These are phyloP conservation scores for Chrysochloris asiatica DNA, from an alignment of 2,113 vertebrate species.

Conservation along the genomic window DNA sequence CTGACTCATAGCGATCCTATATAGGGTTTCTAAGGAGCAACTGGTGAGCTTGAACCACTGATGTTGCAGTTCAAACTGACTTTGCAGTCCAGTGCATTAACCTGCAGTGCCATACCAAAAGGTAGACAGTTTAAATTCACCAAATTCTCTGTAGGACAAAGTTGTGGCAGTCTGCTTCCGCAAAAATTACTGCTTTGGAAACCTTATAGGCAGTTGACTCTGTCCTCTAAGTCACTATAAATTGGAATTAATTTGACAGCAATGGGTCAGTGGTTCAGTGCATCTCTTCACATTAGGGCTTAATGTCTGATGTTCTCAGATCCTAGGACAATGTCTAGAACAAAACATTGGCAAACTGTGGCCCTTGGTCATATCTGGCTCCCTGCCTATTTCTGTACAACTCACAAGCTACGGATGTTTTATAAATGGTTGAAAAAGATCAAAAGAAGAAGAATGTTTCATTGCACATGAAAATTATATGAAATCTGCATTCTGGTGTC, in stretches of 20 bases:
- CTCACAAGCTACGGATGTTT: neutral
- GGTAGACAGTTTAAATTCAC: neutral
- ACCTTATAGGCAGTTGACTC: too few species aligned
- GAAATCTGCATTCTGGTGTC: conserved; percentile 60
- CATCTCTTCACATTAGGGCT: neutral
- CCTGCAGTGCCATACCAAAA: too few species aligned
- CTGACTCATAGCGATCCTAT: too few species aligned
- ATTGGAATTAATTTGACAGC: too few species aligned
- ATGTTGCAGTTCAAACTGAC: too few species aligned
- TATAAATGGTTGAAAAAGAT: conserved; percentile 51
- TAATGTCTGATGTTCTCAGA: neutral
- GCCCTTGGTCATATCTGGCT: neutral
- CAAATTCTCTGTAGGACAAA: too few species aligned
- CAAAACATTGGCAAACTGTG: neutral
- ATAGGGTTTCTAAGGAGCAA: too few species aligned
- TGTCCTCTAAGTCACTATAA: too few species aligned
- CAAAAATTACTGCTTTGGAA: too few species aligned
- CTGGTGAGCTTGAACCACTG: too few species aligned
- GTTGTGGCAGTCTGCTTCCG: too few species aligned
- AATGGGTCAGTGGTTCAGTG: neutral
- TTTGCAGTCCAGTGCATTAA: too few species aligned
- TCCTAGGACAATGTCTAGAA: neutral
- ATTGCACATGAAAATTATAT: conserved; percentile 49
- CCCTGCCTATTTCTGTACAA: conserved; percentile 14
- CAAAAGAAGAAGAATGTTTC: conserved; percentile 34